phyloP scores from a whole-genome alignment of 2,113 vertebrate species.

The Festucalex cinctus region DNA sequence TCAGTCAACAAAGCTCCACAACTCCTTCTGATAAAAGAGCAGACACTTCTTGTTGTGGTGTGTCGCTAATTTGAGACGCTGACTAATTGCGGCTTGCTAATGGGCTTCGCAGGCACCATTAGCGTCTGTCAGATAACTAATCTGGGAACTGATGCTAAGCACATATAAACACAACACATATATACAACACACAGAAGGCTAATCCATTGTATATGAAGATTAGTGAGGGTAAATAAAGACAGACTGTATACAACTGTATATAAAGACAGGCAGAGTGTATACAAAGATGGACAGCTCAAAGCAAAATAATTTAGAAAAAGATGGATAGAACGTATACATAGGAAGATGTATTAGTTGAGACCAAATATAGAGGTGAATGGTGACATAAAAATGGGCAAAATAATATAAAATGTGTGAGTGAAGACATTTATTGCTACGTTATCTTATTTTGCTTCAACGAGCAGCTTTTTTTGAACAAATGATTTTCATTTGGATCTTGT shows the following conservation, averaged over 20 bases:
- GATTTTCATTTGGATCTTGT: no score
- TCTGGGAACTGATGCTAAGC: neutral
- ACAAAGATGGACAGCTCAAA: neutral
- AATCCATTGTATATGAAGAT: neutral
- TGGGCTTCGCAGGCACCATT: neutral
- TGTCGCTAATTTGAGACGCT: slow-evolving; percentile 5
- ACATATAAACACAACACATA: neutral
- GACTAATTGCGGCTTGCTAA: neutral
- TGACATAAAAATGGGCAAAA: no score
- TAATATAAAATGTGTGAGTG: no score
- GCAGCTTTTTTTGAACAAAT: no score
- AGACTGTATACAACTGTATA: neutral
- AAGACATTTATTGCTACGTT: no score
- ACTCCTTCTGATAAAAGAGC: neutral
- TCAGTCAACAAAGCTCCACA: neutral
- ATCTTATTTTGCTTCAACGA: no score
- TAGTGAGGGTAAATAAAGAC: neutral
- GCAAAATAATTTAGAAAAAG: neutral
- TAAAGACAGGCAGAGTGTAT: neutral
- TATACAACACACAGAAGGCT: neutral
- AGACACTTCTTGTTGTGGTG: neutral
- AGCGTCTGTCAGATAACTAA: neutral
- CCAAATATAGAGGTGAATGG: no score
- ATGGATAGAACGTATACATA: neutral
- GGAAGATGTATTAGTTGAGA: neutral